A percentile compares a stretch with the other conserved stretches of the same genome.
Evolutionary conservation across 2,888 invertebrate species (phyloP).

Genomic region (Phaonia tiefii): DNA sequence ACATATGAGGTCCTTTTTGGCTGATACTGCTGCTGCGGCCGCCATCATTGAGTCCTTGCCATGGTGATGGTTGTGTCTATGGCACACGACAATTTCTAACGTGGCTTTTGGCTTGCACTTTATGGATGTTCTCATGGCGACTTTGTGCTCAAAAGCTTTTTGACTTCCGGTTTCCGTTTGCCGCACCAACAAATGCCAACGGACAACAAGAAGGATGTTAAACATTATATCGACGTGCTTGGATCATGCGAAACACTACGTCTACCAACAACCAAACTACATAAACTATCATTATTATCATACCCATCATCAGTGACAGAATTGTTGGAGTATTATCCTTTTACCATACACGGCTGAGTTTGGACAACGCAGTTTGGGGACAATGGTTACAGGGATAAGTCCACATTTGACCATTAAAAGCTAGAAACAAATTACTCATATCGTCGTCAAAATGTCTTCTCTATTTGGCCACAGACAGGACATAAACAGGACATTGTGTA

Average conservation of each 20-base stretch:
- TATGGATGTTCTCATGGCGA: conserved; percentile 38
- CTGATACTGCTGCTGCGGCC: not conserved
- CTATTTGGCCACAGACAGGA: conserved; percentile 51
- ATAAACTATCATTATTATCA: conserved; percentile 58
- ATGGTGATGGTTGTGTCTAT: conserved; percentile 46
- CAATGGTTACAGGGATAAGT: not conserved
- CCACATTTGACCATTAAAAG: conserved; percentile 73
- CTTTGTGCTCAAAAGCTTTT: conserved; percentile 53
- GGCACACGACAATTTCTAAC: conserved; percentile 17
- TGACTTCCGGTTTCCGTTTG: conserved; percentile 62
- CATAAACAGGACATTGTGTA: conserved; percentile 32
- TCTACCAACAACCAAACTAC: conserved; percentile 27
- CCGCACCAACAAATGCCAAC: conserved; percentile 38
- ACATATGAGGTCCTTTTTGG: conserved; percentile 60
- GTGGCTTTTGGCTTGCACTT: conserved; percentile 52
- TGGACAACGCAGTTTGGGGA: not conserved
- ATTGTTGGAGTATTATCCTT: conserved; percentile 59
- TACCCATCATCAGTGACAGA: conserved; percentile 59
- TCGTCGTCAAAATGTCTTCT: conserved; percentile 72
- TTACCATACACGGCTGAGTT: conserved; percentile 35
- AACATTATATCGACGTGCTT: conserved; percentile 50
- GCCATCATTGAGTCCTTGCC: conserved; percentile 1
- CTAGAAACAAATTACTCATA: conserved; percentile 79
- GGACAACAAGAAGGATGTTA: conserved; percentile 23
- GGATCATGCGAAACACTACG: conserved; percentile 21